Evolutionary conservation across 2,113 vertebrate genomes (phyloP), one percentile per base, ranked within the genome.

Genomic region (Brachypteracias leptosomus): DNA sequence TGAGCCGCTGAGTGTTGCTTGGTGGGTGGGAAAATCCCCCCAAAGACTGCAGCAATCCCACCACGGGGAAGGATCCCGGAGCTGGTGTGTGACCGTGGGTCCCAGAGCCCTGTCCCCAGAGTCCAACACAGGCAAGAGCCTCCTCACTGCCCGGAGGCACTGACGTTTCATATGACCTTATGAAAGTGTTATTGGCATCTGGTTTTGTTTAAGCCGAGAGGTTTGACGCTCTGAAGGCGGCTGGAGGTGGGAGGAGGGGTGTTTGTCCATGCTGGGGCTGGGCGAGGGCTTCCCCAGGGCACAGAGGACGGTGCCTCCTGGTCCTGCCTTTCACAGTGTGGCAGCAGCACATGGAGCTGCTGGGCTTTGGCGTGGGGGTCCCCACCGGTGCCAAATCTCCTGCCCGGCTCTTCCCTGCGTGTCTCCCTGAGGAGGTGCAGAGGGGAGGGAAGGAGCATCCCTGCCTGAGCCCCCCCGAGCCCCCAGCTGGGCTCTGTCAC

Each of bases 201-300:
- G 95, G 96, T 96, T 96, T 93, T 92, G 66, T 88, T 97, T 94
- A 96, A 91, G 75, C 63, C 0, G 36, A 80, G 93, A 91, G 95
- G 94, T 93, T 51, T 67, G 91, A 85, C 19, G 38, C 83, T 62
- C 65, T 46, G 81, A 54, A 57, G 66, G 61, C 8, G 28, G 54
- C 79, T 47, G 75, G 52, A 0, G 18, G 78, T 35, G 46, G 74
- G 36, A 55, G 46, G 74, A 66, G 47, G 13, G 33, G 15, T 29
- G 65, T 25, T 49, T 36, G 82, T 67, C 67, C 1, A 1, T 18
- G 78, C 35, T 4, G 36, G 55, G 54, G 25, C 15, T n/a, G 76
- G 20, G 68, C 19, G 77, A 68, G 66, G 91, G 82, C 15, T 93
- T 87, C 57, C 89, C 63, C 29, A 0, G 13, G 55, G 82, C 51